A percentile compares a stretch with the other conserved stretches of the same genome.
phyloP scores from a whole-genome alignment of 35 echinoderm and acorn worm genomes.

The Eucidaris tribuloides region DNA sequence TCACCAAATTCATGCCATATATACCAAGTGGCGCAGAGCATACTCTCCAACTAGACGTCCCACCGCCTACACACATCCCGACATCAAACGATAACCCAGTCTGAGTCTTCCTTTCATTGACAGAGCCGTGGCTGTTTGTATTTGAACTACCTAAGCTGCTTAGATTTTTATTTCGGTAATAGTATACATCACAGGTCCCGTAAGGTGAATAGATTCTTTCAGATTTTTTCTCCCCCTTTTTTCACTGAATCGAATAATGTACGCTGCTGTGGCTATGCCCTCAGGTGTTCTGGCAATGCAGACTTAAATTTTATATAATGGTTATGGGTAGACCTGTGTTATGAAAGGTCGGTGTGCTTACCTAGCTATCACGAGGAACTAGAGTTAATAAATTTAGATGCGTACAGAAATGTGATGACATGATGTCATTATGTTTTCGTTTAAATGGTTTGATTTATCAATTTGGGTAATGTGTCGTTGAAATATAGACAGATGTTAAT shows the following conservation, averaged over 20 bases:
- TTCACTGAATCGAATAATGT: not conserved
- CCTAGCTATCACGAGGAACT: not conserved
- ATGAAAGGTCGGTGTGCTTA: not conserved
- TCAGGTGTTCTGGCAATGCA: not conserved
- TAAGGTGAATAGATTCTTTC: not conserved
- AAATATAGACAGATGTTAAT: no score
- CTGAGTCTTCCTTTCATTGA: not conserved
- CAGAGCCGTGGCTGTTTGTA: conserved; percentile 7
- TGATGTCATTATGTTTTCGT: no score
- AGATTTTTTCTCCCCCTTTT: not conserved
- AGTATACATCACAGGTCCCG: conserved; percentile 2
- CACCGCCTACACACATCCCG: no score
- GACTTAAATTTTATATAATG: not conserved
- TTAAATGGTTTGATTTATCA: no score
- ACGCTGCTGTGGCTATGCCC: not conserved
- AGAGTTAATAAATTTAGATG: not conserved
- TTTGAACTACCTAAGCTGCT: conserved; percentile 34
- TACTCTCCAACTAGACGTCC: no score
- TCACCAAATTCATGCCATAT: no score
- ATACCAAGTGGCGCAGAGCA: no score
- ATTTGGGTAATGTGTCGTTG: no score
- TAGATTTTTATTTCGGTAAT: conserved; percentile 37
- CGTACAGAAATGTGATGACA: no score
- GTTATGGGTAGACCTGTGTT: not conserved
- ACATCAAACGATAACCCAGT: no score